Percentiles rank a stretch among this genome's conserved stretches.
phyloP scores from a whole-genome alignment of 2,888 invertebrate genomes.

The Masnerella sp. region DNA sequence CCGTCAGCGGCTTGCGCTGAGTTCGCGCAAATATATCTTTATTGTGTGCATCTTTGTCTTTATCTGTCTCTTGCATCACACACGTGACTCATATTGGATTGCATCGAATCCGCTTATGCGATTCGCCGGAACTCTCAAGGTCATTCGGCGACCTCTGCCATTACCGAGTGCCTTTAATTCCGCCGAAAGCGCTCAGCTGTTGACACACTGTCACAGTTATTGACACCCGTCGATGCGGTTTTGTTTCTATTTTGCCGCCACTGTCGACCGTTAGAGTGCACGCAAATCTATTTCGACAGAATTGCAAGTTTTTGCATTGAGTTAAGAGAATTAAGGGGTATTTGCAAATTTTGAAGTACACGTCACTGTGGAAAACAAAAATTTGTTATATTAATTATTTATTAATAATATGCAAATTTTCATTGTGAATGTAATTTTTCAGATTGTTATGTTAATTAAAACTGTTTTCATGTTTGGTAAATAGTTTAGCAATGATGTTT shows the following conservation, averaged over 20 bases:
- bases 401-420: too few species aligned
- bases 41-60: constrained; percentile 40
- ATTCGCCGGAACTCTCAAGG: constrained; percentile 65
- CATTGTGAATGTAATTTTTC: too few species aligned
- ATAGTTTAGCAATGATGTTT: too few species aligned
- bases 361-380: too few species aligned
- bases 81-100: constrained; percentile 74
- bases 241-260: neutral
- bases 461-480: too few species aligned
- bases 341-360: too few species aligned
- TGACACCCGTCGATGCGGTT: constrained; percentile 16
- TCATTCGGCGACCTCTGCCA: constrained; percentile 65
- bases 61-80: constrained; percentile 39
- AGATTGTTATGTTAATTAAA: too few species aligned
- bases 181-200: constrained; percentile 27
- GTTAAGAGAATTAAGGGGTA: too few species aligned
- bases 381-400: too few species aligned
- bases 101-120: constrained; percentile 72
- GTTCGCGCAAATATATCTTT: constrained; percentile 36
- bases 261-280: too few species aligned
- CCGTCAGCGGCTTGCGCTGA: constrained; percentile 26
- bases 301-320: too few species aligned
- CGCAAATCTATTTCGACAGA: too few species aligned
- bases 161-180: constrained; percentile 54
- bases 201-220: constrained; percentile 23